A percentile compares a stretch with the other conserved stretches of the same genome.
phyloP scores from a whole-genome alignment of 2,888 invertebrate genomes.

The Nomada ferruginata region DNA sequence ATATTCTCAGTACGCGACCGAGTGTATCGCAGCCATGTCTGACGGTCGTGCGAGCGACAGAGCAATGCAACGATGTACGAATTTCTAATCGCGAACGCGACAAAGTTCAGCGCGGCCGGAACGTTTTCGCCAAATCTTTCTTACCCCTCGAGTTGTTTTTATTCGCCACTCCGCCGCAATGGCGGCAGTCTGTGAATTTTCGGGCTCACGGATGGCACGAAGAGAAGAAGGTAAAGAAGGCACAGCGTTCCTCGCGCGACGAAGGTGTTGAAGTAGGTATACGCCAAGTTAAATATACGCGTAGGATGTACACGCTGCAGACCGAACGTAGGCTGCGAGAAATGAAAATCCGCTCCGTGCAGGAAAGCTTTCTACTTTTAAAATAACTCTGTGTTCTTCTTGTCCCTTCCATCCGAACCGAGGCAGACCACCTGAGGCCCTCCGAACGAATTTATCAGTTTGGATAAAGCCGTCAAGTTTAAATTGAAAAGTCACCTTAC shows the following conservation, averaged over 20 bases:
- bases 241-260: conserved; percentile 48
- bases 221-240: conserved; percentile 39
- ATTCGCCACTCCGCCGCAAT: too few relatives aligned
- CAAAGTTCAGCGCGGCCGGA: not conserved
- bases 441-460: too few relatives aligned
- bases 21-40: conserved; percentile 49
- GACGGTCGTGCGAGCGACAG: not conserved
- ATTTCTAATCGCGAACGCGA: not conserved
- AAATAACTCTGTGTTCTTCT: not conserved
- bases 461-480: too few relatives aligned
- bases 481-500: too few relatives aligned
- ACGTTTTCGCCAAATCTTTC: too few relatives aligned
- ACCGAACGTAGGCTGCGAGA: conserved; percentile 61
- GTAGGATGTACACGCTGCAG: conserved; percentile 63
- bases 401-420: not conserved
- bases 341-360: conserved; percentile 53
- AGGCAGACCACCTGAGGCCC: too few relatives aligned
- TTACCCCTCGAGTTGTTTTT: too few relatives aligned
- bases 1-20: conserved; percentile 78
- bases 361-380: conserved; percentile 27
- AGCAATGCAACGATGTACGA: not conserved
- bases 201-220: not conserved
- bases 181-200: too few relatives aligned
- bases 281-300: conserved; percentile 70
- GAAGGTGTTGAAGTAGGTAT: conserved; percentile 71